Conservation (phyloP, 1,140 invertebrate species). For the Temnothorax longispinosus region DNA sequence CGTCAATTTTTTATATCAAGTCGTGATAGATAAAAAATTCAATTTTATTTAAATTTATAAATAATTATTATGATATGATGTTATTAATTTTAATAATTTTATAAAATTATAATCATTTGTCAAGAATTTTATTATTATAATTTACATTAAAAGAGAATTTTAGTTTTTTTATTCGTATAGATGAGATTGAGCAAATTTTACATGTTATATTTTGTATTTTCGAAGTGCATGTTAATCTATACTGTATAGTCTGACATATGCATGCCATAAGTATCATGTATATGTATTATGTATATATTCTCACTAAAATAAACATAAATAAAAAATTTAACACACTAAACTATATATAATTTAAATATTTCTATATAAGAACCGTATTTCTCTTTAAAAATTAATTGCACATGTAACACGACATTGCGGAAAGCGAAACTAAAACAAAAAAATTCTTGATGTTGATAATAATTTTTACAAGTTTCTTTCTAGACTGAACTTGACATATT, state of each 20-base stretch:
- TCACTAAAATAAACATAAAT: constrained; percentile 46
- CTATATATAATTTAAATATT: background rate
- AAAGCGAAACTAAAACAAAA: constrained; percentile 7
- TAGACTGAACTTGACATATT: background rate
- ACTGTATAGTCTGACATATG: constrained; percentile 17
- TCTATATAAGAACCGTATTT: background rate
- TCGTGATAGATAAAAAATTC: background rate
- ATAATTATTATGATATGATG: too few species aligned
- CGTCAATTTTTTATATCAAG: background rate
- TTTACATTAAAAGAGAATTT: background rate
- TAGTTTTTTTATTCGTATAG: background rate
- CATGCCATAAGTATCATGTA: constrained; percentile 26
- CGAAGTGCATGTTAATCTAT: constrained; percentile 10
- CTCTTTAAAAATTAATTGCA: constrained; percentile 5
- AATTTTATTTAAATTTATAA: constrained; percentile 15
- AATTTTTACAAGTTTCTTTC: constrained; percentile 10
- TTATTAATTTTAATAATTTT: too few species aligned
- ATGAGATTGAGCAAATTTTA: background rate
- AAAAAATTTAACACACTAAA: constrained; percentile 1
- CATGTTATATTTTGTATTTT: constrained; percentile 7
- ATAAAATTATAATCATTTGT: constrained; percentile 19
- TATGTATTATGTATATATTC: background rate
- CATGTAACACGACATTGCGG: constrained; percentile 11
- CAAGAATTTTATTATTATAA: background rate
- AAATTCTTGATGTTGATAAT: constrained; percentile 7